Base-by-base conservation (phyloP, 2,113 vertebrate genomes). In the Onychorhynchus coronatus region DNA sequence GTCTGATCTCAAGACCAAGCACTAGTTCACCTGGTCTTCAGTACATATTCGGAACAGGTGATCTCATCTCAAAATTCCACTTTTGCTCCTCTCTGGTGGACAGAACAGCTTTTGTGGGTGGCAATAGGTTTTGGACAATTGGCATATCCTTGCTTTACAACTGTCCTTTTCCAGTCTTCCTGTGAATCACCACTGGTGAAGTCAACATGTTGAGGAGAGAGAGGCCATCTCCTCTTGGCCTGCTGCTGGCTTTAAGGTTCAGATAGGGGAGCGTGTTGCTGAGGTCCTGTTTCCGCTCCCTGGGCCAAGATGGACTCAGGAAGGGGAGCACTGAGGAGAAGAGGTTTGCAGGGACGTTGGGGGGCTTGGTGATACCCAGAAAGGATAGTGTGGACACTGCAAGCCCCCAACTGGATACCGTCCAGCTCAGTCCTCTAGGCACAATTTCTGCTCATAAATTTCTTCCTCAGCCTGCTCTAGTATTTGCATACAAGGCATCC, bases 291-390 rank as follows among this genome's bases (percentile, higher is more conserved):
- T 72, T 70, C 59, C 6, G 3, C 6, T 42, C 5, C 12, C 6
- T 3, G 3, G 53, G 47, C 37, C 62, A 53, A 58, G 46, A 65
- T 14, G 65, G 53, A 17, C 41, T 35, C 0, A 0, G 37, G 21
- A 84, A 42, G 30, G 20, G 21, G 8, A 88, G 9, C 0, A 2
- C 15, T 39, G 65, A 11, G 25, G 9, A 41, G n/a, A 55, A 76
- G 28, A 27, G 30, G 8, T 89, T 85, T 75, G 19, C 22, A 58
- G 49, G 27, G 44, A 77, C 27, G 8, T 1, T 63, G 28, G 19
- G 33, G 30, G 39, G 6, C 15, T 87, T 73, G 49, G 33, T 44
- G 30, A n/a, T 42, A 56, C 24, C 27, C 27, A n/a, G 49, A 71
- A 56, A 12, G 52, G 14, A 12, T 37, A 33, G 7, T 5, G 30